Evolutionary conservation across 2,113 vertebrate species (phyloP), one percentile per base, ranked within the genome.

Genomic region (Psittacara wagleri): DNA sequence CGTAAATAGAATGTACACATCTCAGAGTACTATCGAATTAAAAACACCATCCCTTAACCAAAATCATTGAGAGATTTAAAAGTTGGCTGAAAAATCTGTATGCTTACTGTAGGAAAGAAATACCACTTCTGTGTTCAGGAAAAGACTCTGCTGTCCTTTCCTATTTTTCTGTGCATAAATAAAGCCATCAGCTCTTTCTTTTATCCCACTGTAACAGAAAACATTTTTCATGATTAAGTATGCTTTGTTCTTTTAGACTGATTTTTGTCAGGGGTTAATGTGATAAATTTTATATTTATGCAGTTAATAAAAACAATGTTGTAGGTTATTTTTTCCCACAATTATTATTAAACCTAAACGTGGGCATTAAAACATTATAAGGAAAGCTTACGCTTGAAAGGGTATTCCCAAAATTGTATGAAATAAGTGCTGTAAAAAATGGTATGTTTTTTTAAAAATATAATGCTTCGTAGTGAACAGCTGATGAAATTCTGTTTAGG

Each of bases 251-350:
- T 57, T 78, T 82, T 77, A 41, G 77, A 68, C 1, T 18, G 10
- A 39, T 6, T 83, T 86, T 92, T 89, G 25, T 41, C 44, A 69
- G 15, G 15, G 3, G 3, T 72, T 57, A 81, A 55, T 35, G 4
- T 57, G 9, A 62, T 73, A 54, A 17, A 41, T 93, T 83, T 89
- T 90, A 17, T 83, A 24, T 74, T 68, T 89, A 74, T 62, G 6
- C 4, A 37, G 10, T 44, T 87, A 93, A 86, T 73, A 63, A 93
- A 92, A 10, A 1, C 4, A 67, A 15, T 31, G 2, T 7, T 51
- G 25, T 66, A 29, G 7, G 1, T 0, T 4, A 74, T 87, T 75
- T 67, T 80, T 8, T 3, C 7, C 5, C 72, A 4, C 22, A 69
- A 63, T 88, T 83, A 52, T 68, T 5, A 22, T 23, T 29, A 86